Conservation (phyloP, 1,140 invertebrate species). For the Papilio dardanus region DNA sequence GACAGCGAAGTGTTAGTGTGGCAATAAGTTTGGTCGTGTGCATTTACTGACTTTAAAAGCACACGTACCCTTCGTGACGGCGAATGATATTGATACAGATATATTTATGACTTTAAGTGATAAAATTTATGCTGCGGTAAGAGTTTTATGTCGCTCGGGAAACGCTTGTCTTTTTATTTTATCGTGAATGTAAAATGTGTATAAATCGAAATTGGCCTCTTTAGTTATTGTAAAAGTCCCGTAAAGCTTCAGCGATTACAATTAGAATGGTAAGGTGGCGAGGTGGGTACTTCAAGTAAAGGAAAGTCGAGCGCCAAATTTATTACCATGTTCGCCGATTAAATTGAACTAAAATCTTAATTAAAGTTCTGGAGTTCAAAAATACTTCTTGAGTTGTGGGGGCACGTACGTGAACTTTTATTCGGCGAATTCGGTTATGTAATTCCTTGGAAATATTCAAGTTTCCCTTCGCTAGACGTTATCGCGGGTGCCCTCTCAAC, state of each 20-base stretch:
- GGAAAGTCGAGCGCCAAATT: constrained; percentile 17
- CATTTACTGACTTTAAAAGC: constrained; percentile 33
- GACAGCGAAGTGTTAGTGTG: not conserved
- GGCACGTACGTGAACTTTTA: constrained; percentile 72
- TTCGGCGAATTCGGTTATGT: constrained; percentile 74
- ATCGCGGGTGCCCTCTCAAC: constrained; percentile 73
- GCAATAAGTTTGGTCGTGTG: not conserved
- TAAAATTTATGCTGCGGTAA: constrained; percentile 71
- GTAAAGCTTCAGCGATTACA: constrained; percentile 28
- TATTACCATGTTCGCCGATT: constrained; percentile 27
- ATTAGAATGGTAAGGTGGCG: constrained; percentile 17
- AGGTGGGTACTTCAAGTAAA: not conserved
- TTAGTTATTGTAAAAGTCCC: constrained; percentile 34
- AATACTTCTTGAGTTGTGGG: constrained; percentile 63
- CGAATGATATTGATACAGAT: constrained; percentile 61
- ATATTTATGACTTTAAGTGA: constrained; percentile 67
- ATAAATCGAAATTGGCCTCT: constrained; percentile 34
- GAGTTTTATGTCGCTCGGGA: constrained; percentile 65
- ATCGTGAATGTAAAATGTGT: constrained; percentile 35
- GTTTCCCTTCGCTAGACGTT: constrained; percentile 77
- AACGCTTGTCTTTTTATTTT: constrained; percentile 55
- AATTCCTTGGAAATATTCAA: constrained; percentile 78
- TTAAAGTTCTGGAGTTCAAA: constrained; percentile 62
- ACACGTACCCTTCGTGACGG: constrained; percentile 40
- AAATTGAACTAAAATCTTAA: constrained; percentile 47